Conservation (phyloP, 2,797 vertebrate genomes). For the Hirundo rustica region DNA sequence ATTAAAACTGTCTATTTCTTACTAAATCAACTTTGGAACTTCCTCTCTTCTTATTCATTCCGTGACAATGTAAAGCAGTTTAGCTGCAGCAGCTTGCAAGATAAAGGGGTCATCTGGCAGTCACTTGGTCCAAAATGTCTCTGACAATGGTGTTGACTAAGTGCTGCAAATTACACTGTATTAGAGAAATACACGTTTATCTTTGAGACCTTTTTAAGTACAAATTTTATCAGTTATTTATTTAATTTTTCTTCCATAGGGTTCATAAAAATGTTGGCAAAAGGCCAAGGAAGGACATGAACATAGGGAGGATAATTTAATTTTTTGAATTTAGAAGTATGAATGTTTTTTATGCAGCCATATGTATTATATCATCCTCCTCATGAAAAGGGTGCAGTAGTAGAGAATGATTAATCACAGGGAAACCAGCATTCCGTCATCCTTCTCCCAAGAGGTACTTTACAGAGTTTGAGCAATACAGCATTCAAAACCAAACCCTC, state of each 20-base stretch:
- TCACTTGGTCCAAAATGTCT: neutral
- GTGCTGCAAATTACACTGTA: neutral
- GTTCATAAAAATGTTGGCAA: neutral
- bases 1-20: neutral
- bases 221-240: neutral
- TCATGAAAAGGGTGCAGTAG: neutral
- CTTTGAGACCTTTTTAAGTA: neutral
- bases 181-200: neutral
- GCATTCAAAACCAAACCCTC: neutral
- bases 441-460: neutral
- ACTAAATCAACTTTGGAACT: neutral
- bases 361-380: neutral
- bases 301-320: neutral
- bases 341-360: neutral
- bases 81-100: neutral
- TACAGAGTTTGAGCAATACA: neutral
- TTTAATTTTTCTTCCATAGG: neutral
- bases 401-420: neutral
- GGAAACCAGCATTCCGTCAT: neutral
- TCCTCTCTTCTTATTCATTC: neutral
- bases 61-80: neutral
- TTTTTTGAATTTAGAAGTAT: neutral
- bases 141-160: neutral
- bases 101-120: neutral
- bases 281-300: neutral